phyloP scores from a whole-genome alignment of 2,888 invertebrate species.

The Eugnorisma glareosa region DNA sequence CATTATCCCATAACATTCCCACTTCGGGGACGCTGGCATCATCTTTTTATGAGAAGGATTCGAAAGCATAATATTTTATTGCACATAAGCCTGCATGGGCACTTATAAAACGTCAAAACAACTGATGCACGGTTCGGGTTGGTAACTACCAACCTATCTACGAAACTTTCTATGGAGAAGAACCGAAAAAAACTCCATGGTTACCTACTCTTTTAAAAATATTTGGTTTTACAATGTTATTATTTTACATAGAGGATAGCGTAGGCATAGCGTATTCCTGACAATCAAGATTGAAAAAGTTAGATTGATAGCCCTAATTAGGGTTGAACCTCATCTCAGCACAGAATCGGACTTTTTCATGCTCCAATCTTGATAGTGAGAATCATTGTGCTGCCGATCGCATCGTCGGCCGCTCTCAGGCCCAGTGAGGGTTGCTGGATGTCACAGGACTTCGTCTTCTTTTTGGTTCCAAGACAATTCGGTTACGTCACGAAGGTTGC shows the following conservation, averaged over 20 bases:
- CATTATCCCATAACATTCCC: neutral
- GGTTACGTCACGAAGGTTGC: too few species aligned
- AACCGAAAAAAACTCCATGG: neutral
- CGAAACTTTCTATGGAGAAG: neutral
- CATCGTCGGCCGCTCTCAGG: too few species aligned
- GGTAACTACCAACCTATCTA: too few species aligned
- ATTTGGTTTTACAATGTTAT: neutral
- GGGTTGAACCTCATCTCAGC: neutral
- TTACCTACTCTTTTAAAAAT: neutral
- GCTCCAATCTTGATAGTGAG: neutral
- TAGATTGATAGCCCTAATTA: neutral
- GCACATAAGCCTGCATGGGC: too few species aligned
- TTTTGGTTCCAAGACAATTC: too few species aligned
- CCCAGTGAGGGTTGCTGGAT: too few species aligned
- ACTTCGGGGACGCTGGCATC: neutral
- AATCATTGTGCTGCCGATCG: neutral
- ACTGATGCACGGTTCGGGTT: neutral
- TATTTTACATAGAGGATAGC: neutral
- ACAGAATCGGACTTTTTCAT: neutral
- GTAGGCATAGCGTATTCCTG: too few species aligned
- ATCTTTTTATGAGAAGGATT: neutral
- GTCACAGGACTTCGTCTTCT: too few species aligned
- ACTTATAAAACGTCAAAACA: too few species aligned
- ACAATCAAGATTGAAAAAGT: too few species aligned
- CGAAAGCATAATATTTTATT: neutral